A percentile compares a stretch with the other conserved stretches of the same genome.
These are phyloP conservation scores for Enteromius fasciolatus DNA, from an alignment of 2,797 vertebrate species.

Conservation along the genomic window DNA sequence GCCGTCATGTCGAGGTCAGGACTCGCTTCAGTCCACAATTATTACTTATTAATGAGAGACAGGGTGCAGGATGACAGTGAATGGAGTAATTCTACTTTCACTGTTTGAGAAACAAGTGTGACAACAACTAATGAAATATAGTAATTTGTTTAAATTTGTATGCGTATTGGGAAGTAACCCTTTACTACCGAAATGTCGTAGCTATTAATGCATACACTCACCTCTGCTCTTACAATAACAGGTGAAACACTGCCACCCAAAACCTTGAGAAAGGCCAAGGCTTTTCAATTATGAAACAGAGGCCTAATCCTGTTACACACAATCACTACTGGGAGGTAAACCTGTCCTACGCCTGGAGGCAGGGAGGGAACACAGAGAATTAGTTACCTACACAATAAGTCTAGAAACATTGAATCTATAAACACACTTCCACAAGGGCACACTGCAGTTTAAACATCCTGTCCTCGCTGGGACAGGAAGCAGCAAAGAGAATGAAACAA, in stretches of 20 bases:
- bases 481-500: slow-evolving; percentile 43
- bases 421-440: background rate
- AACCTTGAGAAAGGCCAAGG: slow-evolving; percentile 9
- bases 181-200: background rate
- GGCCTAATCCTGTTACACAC: background rate
- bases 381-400: background rate
- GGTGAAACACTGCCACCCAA: background rate
- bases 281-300: slow-evolving; percentile 21
- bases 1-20: slow-evolving; percentile 39
- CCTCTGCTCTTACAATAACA: background rate
- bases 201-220: slow-evolving; percentile 3
- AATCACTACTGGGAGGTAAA: slow-evolving; percentile 11
- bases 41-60: slow-evolving; percentile 52
- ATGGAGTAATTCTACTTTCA: slow-evolving; percentile 27
- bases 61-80: slow-evolving; percentile 11
- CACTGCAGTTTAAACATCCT: slow-evolving; percentile 42
- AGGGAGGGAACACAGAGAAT: slow-evolving; percentile 4
- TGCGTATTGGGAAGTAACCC: background rate
- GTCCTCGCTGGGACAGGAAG: slow-evolving; percentile 44
- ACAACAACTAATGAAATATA: background rate
- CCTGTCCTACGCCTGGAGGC: slow-evolving; percentile 8
- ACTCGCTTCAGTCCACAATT: slow-evolving; percentile 27
- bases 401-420: slow-evolving; percentile 2
- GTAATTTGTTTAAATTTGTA: background rate
- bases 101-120: background rate